A percentile compares a stretch with the other conserved stretches of the same genome.
Conservation (phyloP, 2,797 vertebrate genomes). For the Phataginus tetradactyla region DNA sequence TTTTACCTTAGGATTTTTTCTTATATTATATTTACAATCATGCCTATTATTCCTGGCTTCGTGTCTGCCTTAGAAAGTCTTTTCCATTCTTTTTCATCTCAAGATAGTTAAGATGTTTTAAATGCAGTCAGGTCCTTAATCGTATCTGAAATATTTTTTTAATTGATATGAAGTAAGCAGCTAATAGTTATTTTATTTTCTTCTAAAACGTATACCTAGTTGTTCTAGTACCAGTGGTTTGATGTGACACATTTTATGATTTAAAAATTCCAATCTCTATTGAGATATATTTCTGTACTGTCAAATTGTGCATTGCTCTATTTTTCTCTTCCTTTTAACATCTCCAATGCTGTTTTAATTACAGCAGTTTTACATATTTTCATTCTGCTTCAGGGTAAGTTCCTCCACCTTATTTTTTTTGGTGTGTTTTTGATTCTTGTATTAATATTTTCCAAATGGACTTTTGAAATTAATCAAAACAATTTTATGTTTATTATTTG, state of each 20-base stretch:
- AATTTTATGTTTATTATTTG: neutral
- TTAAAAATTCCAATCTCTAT: neutral
- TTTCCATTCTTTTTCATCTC: neutral
- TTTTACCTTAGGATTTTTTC: neutral
- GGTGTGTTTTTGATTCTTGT: neutral
- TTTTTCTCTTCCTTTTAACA: constrained; percentile 25
- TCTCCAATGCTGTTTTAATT: neutral
- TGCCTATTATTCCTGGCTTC: constrained; percentile 17
- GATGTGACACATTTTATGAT: constrained; percentile 25
- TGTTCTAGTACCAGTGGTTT: constrained; percentile 3
- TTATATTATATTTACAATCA: neutral
- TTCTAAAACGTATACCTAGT: neutral
- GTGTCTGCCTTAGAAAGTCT: constrained; percentile 3
- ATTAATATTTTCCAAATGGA: neutral
- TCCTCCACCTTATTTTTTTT: neutral
- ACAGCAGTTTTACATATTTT: neutral
- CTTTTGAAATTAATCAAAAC: neutral
- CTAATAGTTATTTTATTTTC: constrained; percentile 50
- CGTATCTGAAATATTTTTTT: constrained; percentile 7
- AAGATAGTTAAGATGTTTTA: constrained; percentile 35
- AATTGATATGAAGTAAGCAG: constrained; percentile 34
- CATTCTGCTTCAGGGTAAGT: neutral
- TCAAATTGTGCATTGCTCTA: neutral
- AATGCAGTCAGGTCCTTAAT: constrained; percentile 39
- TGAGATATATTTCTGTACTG: neutral